Base-by-base conservation (phyloP, 53 echinoderm and acorn worm genomes). In the Arbacia lixula region DNA sequence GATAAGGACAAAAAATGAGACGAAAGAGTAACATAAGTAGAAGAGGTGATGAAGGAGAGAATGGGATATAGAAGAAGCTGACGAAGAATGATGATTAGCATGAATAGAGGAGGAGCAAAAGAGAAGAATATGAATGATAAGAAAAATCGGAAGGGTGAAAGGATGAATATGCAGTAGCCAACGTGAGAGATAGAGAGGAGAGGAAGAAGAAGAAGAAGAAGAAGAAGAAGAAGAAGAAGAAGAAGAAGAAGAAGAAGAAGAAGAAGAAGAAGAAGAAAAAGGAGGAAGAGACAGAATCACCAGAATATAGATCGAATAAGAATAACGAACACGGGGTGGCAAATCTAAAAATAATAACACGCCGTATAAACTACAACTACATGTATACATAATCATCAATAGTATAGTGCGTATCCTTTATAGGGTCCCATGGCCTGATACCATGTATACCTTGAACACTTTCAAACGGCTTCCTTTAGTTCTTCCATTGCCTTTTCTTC, bases 181-280 rank as follows among this genome's bases (percentile, higher is more conserved):
- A 9, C 8, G 14, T 46, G 46, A 46, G 8, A 12, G 14, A 9
- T 6, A 46, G 8, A 20, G 21, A 14, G 57, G 20, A 14, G 57
- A 57, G 11, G 57, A 57, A 14, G 57, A 21, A 14, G 57, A 57
- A 14, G 57, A 21, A 57, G 57, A 5, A 57, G 21, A n/a, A 57
- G 57, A 57, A 57, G 57, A 57, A 57, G 57, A 57, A 57, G 57
- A 57, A 57, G 57, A 20, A 57, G 57, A 57, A 57, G 57, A 20
- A 57, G 57, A 20, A 57, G 57, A 20, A 57, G 57, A 57, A 10
- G 5, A 20, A 57, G 57, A 20, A 10, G 21, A 57, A 10, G 5
- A 57, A 14, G 12, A 10, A 14, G 57, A 20, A 20, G 12, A 57
- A 57, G 17, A 57, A 57, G 57, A 20, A 20, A 12, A 57, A 46